Conservation (phyloP, 2,888 invertebrate species). For the Cephus pulcher region DNA sequence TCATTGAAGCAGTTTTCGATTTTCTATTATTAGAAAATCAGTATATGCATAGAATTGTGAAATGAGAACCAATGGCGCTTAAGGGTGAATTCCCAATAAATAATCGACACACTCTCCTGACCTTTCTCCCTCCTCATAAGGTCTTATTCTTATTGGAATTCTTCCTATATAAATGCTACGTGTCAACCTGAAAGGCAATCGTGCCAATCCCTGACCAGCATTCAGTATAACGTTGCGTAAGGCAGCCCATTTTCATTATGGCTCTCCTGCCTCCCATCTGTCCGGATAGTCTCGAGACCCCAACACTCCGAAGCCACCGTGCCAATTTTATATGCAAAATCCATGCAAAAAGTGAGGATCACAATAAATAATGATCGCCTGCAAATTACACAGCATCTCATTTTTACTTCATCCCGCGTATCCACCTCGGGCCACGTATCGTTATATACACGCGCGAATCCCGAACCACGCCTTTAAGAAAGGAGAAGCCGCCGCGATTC, state of each 20-base stretch:
- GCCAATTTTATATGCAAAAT: slow-evolving; percentile 51
- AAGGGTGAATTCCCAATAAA: background rate
- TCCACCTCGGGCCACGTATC: slow-evolving; percentile 13
- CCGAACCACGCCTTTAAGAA: background rate
- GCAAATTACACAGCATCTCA: slow-evolving; percentile 35
- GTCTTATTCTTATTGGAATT: background rate
- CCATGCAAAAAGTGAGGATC: slow-evolving; percentile 36
- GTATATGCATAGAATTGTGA: background rate
- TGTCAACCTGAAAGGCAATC: slow-evolving; percentile 47
- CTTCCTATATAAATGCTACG: slow-evolving; percentile 44
- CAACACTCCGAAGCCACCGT: slow-evolving; percentile 32
- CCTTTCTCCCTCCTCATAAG: background rate
- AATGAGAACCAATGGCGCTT: background rate
- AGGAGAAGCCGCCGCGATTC: background rate
- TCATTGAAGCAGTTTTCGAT: background rate
- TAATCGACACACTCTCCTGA: background rate
- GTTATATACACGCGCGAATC: slow-evolving; percentile 29
- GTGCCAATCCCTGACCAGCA: slow-evolving; percentile 36
- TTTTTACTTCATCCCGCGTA: slow-evolving; percentile 3
- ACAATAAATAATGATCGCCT: slow-evolving; percentile 52
- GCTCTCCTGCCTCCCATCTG: slow-evolving; percentile 6
- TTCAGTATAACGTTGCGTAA: slow-evolving; percentile 40
- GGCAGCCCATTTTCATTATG: slow-evolving; percentile 22
- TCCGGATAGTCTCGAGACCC: slow-evolving; percentile 15
- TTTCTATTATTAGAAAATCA: background rate